Evolutionary conservation across 2,888 invertebrate species (phyloP).

Genomic region (Odontothrips loti): DNA sequence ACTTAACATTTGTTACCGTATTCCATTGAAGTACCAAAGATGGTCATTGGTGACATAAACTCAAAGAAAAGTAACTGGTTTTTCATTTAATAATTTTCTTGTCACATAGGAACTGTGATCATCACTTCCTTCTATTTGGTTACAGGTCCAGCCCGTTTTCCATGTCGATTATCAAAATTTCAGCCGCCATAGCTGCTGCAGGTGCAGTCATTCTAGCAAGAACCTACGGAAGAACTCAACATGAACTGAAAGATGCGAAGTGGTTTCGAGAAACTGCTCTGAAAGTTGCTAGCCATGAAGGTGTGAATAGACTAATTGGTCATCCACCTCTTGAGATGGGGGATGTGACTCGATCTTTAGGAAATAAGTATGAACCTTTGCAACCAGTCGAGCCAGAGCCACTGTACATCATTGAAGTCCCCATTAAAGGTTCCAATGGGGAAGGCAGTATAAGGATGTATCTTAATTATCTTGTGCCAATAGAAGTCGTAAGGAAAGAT

Average conservation of each 20-base stretch:
- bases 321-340: not conserved
- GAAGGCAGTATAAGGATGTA: not conserved
- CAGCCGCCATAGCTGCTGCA: not conserved
- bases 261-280: not conserved
- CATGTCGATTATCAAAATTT: not conserved
- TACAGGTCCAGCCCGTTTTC: too few relatives aligned
- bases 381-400: not conserved
- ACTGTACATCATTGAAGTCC: not conserved
- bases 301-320: not conserved
- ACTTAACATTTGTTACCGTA: too few relatives aligned
- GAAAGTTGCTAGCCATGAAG: not conserved
- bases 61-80: too few relatives aligned
- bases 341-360: not conserved
- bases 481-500: not conserved
- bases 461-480: slow-evolving; percentile 4
- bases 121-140: too few relatives aligned
- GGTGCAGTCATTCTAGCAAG: not conserved
- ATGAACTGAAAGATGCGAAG: not conserved
- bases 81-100: too few relatives aligned
- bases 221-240: not conserved
- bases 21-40: too few relatives aligned
- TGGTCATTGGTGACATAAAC: too few relatives aligned
- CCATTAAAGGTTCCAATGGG: not conserved
- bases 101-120: too few relatives aligned
- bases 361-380: not conserved